Evolutionary conservation across 2,113 vertebrate species (phyloP).

Genomic region (Podarcis raffonei): DNA sequence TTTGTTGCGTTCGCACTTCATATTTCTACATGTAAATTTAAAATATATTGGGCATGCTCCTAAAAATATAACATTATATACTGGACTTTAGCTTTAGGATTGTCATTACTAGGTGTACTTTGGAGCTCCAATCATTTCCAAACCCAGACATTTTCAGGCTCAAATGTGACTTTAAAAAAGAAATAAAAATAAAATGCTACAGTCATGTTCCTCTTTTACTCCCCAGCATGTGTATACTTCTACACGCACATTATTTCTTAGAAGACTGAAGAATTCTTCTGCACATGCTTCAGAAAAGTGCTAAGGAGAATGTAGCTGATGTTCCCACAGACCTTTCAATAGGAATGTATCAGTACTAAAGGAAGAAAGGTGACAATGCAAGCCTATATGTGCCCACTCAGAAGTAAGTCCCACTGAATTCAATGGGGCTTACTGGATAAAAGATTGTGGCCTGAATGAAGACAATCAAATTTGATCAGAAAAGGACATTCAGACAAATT

Average conservation of each 20-base stretch:
- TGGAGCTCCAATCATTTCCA: conserved; percentile 47
- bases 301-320: conserved; percentile 46
- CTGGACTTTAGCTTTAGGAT: neutral
- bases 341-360: conserved; percentile 49
- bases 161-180: neutral
- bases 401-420: neutral
- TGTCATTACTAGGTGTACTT: conserved; percentile 15
- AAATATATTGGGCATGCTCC: neutral
- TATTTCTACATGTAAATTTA: neutral
- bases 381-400: neutral
- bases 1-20: neutral
- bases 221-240: neutral
- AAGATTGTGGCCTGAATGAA: conserved; percentile 26
- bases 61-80: neutral
- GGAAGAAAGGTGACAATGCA: conserved; percentile 1
- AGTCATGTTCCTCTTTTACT: neutral
- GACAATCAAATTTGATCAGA: conserved; percentile 41
- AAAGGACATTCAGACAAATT: conserved; percentile 39
- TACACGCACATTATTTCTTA: conserved; percentile 40
- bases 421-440: neutral
- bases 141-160: neutral
- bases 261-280: conserved; percentile 18
- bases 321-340: conserved; percentile 54
- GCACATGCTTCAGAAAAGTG: conserved; percentile 54
- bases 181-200: neutral